Evolutionary conservation across 1,140 invertebrate species (phyloP).

Genomic region (Wiebesia pumilae): DNA sequence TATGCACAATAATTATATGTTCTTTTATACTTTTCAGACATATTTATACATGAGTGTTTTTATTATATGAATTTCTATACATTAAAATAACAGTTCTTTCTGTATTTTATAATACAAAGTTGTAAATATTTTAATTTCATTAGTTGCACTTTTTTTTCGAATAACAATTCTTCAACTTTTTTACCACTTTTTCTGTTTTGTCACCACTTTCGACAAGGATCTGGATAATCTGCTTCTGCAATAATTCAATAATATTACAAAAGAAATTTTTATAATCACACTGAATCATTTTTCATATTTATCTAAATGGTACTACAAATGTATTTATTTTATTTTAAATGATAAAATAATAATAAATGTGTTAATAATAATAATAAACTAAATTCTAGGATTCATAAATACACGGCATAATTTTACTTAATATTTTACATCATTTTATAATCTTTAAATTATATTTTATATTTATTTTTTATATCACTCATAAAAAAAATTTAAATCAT

Average conservation of each 20-base stretch:
- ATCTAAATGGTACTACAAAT: background rate
- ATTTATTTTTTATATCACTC: no score
- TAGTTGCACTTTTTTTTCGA: background rate
- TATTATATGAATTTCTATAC: constrained; percentile 35
- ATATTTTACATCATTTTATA: no score
- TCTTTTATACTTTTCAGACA: constrained; percentile 32
- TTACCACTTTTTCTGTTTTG: background rate
- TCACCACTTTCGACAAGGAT: background rate
- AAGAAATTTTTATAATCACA: background rate
- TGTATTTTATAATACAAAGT: background rate
- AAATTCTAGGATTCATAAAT: no score
- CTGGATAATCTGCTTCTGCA: constrained; percentile 32
- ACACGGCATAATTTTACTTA: no score
- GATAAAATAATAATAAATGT: no score
- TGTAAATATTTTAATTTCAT: background rate
- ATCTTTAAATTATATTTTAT: no score
- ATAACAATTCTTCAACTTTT: background rate
- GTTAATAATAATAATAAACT: no score
- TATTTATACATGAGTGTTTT: constrained; percentile 45
- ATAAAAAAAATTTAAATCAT: no score
- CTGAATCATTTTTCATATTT: background rate
- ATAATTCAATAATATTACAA: background rate
- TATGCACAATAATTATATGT: constrained; percentile 36
- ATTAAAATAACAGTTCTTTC: constrained; percentile 30
- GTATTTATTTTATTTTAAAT: no score